Base-by-base conservation (phyloP, 2,113 vertebrate genomes). In the Edolisoma coerulescens region DNA sequence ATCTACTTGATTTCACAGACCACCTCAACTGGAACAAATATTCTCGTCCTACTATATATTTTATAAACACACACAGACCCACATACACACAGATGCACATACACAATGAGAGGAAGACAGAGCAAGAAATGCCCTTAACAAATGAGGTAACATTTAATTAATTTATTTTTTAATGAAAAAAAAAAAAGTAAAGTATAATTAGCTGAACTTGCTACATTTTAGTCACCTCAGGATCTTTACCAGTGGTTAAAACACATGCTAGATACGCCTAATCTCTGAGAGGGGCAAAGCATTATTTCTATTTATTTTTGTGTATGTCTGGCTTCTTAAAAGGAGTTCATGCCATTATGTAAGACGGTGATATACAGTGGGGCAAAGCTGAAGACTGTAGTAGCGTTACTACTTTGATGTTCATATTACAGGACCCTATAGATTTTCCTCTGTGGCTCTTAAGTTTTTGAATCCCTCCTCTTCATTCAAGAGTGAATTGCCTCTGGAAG, bases 1-100 rank as follows among this genome's bases (percentile, higher is more conserved):
- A 96, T 96, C 84, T 96, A 96, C 95, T 96, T 97, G 97, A 97
- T 95, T 97, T 97, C 97, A 97, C 97, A 95, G 75, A 97, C 80
- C 91, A 93, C 79, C 49, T 94, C 89, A 95, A 67, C 73, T 96
- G 91, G 84, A 97, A 98, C 93, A 93, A 97, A 97, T 89, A 93
- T 8, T 94, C 86, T 83, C 23, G 23, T 77, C 64, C 84, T 89
- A 27, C 77, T 87, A 81, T 95, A 64, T 95, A 94, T 95, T 95
- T 92, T 95, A 84, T 87, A 85, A 57, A 70, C 49, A 84, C 49
- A 35, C 81, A 71, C 47, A 33, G 28, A 0, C 60, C 6, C 3
- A 11, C 37, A 21, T 50, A 50, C 47, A 41, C n/a, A 42, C 11
- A 92, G 82, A 88, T 64, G 39, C 60, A 80, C 70, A 93, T 56